Percentiles rank a stretch among this genome's conserved stretches.
Evolutionary conservation across 37 sponge, comb jelly and placozoan genomes (phyloP).

Genomic region (Halichondria panicea): DNA sequence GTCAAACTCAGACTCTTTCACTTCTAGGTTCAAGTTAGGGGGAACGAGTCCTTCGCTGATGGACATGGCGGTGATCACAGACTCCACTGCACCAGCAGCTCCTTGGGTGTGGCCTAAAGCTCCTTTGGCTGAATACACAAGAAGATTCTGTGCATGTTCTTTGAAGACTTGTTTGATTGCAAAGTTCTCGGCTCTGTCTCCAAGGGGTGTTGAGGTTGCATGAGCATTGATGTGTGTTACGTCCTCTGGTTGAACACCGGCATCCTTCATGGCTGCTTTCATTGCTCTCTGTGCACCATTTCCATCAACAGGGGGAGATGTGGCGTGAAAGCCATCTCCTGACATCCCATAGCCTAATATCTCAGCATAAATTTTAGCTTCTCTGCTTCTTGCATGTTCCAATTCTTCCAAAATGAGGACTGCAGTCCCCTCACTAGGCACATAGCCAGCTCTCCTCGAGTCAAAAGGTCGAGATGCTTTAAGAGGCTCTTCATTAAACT

Average conservation of each 20-base stretch:
- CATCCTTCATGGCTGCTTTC: slow-evolving; percentile 83
- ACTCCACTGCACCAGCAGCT: slow-evolving; percentile 90
- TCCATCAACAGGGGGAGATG: slow-evolving; percentile 85
- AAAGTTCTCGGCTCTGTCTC: slow-evolving; percentile 63
- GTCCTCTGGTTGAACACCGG: slow-evolving; percentile 25
- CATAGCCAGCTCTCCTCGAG: slow-evolving; percentile 84
- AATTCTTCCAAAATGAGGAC: slow-evolving; percentile 79
- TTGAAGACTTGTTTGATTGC: slow-evolving; percentile 72
- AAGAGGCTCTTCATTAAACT: slow-evolving; percentile 70
- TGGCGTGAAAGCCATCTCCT: slow-evolving; percentile 93
- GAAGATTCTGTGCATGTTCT: slow-evolving; percentile 38
- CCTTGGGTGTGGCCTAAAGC: slow-evolving; percentile 85
- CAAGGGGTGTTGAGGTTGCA: slow-evolving; percentile 97
- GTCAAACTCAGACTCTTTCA: slow-evolving; percentile 52
- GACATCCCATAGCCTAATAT: slow-evolving; percentile 93
- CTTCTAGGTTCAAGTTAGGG: slow-evolving; percentile 84
- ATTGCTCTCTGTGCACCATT: slow-evolving; percentile 77
- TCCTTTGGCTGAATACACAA: slow-evolving; percentile 76
- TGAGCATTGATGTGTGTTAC: slow-evolving; percentile 91
- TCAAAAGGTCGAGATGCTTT: slow-evolving; percentile 94
- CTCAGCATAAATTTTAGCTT: slow-evolving; percentile 77
- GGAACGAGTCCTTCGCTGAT: slow-evolving; percentile 69
- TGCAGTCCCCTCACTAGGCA: slow-evolving; percentile 92
- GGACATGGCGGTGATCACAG: slow-evolving; percentile 72
- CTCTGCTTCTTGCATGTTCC: slow-evolving; percentile 76